Evolutionary conservation across 2,888 invertebrate species (phyloP).

Genomic region (Thera obeliscata): DNA sequence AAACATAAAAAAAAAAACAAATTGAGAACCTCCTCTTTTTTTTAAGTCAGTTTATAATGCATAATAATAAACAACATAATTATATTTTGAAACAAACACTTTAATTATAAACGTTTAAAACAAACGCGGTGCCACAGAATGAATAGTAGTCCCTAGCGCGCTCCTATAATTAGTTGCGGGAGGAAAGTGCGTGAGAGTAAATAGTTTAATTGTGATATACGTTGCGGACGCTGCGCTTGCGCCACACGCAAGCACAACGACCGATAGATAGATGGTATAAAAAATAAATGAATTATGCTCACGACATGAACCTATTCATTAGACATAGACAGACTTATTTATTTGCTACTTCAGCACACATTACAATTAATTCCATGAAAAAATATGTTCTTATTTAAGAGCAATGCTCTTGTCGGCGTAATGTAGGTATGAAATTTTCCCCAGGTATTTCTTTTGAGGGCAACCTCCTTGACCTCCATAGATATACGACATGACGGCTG

Average conservation of each 20-base stretch:
- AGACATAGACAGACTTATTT: too few species aligned
- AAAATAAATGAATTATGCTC: constrained; percentile 1
- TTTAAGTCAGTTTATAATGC: neutral
- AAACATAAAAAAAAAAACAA: too few species aligned
- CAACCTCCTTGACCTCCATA: too few species aligned
- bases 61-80: constrained; percentile 35
- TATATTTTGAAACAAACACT: constrained; percentile 44
- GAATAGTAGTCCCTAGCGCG: constrained; percentile 39
- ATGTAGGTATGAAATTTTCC: too few species aligned
- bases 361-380: too few species aligned
- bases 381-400: too few species aligned
- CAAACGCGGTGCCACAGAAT: constrained; percentile 46
- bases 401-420: too few species aligned
- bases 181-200: constrained; percentile 77
- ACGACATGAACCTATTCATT: neutral
- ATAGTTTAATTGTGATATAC: constrained; percentile 73
- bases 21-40: too few species aligned
- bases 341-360: too few species aligned
- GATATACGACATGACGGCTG: too few species aligned
- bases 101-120: constrained; percentile 63
- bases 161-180: constrained; percentile 63
- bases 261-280: constrained; percentile 2
- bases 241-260: constrained; percentile 49
- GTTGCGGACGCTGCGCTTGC: constrained; percentile 58
- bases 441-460: too few species aligned